Conservation (phyloP, 2,797 vertebrate genomes). For the Artibeus lituratus region DNA sequence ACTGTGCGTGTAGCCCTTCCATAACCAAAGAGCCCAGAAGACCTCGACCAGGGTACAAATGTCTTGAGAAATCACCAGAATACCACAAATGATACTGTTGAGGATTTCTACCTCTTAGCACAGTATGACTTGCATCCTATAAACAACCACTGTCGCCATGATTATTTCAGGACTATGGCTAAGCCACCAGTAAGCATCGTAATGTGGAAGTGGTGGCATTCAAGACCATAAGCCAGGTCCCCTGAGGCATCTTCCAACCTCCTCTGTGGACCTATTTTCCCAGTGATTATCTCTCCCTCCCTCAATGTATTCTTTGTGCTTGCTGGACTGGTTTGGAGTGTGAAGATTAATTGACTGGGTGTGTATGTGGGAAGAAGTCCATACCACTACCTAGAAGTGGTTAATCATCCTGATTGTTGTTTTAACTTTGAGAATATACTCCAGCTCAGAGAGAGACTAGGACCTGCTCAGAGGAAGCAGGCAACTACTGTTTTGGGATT, state of each 20-base stretch:
- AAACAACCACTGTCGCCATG: fast-evolving
- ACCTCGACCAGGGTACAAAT: background rate
- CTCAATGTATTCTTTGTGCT: conserved; percentile 41
- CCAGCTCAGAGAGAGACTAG: background rate
- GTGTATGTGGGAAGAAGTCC: conserved; percentile 72
- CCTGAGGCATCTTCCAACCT: conserved; percentile 53
- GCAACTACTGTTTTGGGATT: background rate
- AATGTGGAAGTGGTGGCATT: background rate
- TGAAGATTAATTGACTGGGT: conserved; percentile 57
- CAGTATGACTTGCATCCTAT: background rate
- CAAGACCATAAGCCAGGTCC: conserved; percentile 32
- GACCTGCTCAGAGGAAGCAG: background rate
- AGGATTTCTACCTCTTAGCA: background rate
- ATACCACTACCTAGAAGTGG: conserved; percentile 40
- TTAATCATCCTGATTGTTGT: conserved; percentile 59
- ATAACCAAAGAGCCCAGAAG: background rate
- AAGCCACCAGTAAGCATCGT: background rate
- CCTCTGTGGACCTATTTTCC: conserved; percentile 54
- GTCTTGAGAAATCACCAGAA: background rate
- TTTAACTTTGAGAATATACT: conserved; percentile 27
- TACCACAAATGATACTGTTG: background rate
- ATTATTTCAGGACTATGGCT: background rate
- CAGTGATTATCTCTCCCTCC: conserved; percentile 65
- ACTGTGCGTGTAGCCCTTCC: background rate
- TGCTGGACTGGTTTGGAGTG: conserved; percentile 61